Percentiles rank a stretch among this genome's conserved stretches.
Conservation (phyloP, 2,888 invertebrate genomes). For the Gonocerus acuteangulatus region DNA sequence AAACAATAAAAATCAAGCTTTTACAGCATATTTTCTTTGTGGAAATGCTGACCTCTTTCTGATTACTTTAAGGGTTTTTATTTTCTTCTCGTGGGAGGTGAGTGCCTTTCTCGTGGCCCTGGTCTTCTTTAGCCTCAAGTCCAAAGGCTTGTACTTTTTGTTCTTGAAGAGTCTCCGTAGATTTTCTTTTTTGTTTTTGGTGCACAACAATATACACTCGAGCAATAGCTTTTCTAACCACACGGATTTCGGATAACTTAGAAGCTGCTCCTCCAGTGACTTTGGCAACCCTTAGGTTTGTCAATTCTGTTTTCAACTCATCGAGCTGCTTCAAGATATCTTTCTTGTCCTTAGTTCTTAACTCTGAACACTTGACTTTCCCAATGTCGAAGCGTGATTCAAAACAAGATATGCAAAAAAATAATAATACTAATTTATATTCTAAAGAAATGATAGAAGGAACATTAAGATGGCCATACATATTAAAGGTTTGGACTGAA, state of each 20-base stretch:
- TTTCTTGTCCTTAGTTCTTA: conserved; percentile 93
- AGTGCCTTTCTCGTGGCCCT: conserved; percentile 88
- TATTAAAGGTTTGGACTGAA: too few relatives aligned
- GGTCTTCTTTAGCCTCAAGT: conserved; percentile 94
- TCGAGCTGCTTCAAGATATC: conserved; percentile 95
- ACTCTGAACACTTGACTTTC: conserved; percentile 93
- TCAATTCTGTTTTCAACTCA: conserved; percentile 93
- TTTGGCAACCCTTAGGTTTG: conserved; percentile 89
- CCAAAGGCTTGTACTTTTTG: conserved; percentile 95
- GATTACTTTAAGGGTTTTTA: conserved; percentile 84
- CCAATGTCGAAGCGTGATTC: conserved; percentile 46
- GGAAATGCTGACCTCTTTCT: conserved; percentile 83
- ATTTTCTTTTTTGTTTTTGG: conserved; percentile 96
- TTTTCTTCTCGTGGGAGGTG: conserved; percentile 72
- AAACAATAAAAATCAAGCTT: conserved; percentile 72
- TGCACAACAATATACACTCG: conserved; percentile 97
- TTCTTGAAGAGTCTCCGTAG: conserved; percentile 85
- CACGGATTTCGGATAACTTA: conserved; percentile 95
- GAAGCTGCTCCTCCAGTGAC: conserved; percentile 98
- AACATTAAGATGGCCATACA: too few relatives aligned
- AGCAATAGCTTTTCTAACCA: conserved; percentile 96
- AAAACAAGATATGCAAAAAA: too few relatives aligned
- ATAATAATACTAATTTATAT: too few relatives aligned
- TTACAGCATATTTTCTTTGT: conserved; percentile 86
- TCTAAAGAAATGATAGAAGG: too few relatives aligned